phyloP scores from a whole-genome alignment of 2,888 invertebrate species.

The Clepsis dumicolana region DNA sequence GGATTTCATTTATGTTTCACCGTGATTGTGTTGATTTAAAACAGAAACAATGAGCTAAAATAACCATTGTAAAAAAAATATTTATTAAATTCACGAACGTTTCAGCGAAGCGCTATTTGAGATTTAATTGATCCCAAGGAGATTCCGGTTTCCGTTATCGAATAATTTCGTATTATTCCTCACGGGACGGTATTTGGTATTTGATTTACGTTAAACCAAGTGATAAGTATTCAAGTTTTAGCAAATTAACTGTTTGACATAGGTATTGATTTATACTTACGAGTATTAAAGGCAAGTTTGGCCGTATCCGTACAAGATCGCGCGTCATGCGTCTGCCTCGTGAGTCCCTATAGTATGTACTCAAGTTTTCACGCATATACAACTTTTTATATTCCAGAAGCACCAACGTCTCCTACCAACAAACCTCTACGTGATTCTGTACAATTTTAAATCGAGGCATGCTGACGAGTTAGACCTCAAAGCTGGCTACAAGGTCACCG shows the following conservation, averaged over 20 bases:
- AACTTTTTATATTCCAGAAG: constrained; percentile 85
- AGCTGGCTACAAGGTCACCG: constrained; percentile 95
- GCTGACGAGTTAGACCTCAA: constrained; percentile 97
- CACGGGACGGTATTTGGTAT: neutral
- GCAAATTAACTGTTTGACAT: neutral
- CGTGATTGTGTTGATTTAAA: no score
- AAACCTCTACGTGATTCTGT: constrained; percentile 96
- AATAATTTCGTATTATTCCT: neutral
- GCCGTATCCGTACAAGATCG: neutral
- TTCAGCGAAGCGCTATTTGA: neutral
- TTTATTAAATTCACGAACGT: neutral
- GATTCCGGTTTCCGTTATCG: neutral
- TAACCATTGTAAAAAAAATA: neutral
- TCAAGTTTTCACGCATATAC: neutral
- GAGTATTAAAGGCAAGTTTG: no score
- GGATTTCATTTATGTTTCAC: neutral
- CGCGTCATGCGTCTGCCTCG: neutral
- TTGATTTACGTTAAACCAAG: neutral
- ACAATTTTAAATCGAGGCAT: constrained; percentile 97
- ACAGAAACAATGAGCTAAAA: neutral
- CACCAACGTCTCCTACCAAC: constrained; percentile 94
- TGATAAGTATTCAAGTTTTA: neutral
- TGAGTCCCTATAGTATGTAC: neutral
- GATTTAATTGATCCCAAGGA: neutral
- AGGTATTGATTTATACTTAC: no score